Percentiles rank a stretch among this genome's conserved stretches.
Conservation (phyloP, 2,888 invertebrate genomes). For the Calameuta pallipes region DNA sequence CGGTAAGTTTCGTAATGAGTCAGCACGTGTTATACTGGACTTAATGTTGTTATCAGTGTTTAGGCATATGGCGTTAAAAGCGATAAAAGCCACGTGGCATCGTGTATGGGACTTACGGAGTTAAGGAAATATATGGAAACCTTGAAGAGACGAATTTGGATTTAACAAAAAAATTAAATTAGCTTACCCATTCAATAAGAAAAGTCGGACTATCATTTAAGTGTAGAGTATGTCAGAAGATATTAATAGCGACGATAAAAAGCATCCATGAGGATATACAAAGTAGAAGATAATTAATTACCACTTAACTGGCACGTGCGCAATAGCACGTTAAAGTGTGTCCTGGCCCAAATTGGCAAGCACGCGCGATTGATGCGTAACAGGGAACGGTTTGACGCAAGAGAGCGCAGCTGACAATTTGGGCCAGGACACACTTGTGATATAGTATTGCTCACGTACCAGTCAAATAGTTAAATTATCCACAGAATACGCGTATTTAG, state of each 20-base stretch:
- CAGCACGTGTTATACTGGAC: background rate
- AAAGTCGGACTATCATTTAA: background rate
- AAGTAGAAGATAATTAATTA: background rate
- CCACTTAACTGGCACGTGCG: too few species aligned
- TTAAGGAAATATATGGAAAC: background rate
- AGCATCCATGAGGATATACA: background rate
- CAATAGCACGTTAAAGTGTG: too few species aligned
- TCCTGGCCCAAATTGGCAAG: too few species aligned
- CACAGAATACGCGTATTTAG: background rate
- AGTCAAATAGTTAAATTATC: background rate
- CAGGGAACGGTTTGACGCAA: too few species aligned
- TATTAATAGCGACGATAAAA: background rate
- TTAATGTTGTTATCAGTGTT: background rate
- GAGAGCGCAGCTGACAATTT: too few species aligned
- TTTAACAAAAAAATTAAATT: background rate
- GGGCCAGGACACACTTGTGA: too few species aligned
- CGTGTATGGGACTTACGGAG: background rate
- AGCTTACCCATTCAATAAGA: background rate
- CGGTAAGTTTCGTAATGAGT: background rate
- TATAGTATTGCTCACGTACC: too few species aligned
- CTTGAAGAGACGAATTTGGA: background rate
- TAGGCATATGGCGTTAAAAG: background rate
- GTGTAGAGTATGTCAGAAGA: background rate
- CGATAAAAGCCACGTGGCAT: background rate
- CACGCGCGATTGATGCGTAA: too few species aligned